Conservation (phyloP, 2,888 invertebrate genomes). For the Rhagium mordax region DNA sequence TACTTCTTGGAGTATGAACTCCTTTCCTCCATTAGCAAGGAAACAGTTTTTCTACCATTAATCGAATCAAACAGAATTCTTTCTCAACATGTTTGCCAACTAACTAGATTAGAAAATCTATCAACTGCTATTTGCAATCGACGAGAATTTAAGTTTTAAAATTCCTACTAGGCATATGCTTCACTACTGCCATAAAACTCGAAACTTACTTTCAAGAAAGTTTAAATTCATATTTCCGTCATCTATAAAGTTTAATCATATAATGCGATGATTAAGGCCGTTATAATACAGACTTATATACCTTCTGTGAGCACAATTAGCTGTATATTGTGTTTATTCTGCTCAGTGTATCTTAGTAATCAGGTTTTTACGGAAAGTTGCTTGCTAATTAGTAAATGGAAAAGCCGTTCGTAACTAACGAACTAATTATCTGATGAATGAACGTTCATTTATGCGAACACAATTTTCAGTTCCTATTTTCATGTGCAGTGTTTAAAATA, state of each 20-base stretch:
- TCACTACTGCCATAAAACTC: not conserved
- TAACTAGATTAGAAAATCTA: no score
- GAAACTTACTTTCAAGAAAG: not conserved
- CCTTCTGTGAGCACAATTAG: constrained; percentile 22
- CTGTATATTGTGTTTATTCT: constrained; percentile 6
- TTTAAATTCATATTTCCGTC: not conserved
- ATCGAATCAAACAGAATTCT: no score
- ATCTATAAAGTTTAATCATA: not conserved
- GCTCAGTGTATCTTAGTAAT: constrained; percentile 13
- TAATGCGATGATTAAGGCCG: constrained; percentile 7
- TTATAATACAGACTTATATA: constrained; percentile 7
- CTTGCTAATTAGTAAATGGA: constrained; percentile 17
- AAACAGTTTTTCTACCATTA: no score
- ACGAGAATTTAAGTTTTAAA: no score
- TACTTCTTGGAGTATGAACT: no score
- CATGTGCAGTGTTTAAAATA: not conserved
- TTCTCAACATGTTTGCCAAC: no score
- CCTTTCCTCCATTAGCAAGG: no score
- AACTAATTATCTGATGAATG: constrained; percentile 19
- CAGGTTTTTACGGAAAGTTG: constrained; percentile 12
- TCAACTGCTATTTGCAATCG: no score
- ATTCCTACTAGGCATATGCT: no score
- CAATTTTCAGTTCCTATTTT: not conserved
- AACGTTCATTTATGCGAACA: not conserved
- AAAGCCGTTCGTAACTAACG: constrained; percentile 1